Base-by-base conservation (phyloP, 2,113 vertebrate genomes). In the Xiphophorus maculatus region DNA sequence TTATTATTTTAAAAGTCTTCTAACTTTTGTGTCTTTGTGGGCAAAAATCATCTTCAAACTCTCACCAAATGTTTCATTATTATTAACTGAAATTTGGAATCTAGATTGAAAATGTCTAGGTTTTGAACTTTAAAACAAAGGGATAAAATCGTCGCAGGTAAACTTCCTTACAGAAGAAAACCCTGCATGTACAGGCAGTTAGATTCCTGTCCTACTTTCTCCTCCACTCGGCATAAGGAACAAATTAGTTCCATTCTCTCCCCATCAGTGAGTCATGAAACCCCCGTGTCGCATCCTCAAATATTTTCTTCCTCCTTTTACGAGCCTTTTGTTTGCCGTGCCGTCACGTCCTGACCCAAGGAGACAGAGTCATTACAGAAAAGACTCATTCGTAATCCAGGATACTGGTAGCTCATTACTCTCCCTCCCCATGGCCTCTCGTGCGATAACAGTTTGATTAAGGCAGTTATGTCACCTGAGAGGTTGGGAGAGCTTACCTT, bases 401-500 rank as follows among this genome's bases (percentile, higher is more conserved):
- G 85, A 88, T 93, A 91, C 89, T 91, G 90, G 88, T 87, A 88
- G 87, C 90, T 90, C 85, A 91, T 92, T 91, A 90, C 81, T 82
- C 81, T 44, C 70, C 68, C 73, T 89, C 90, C 91, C 83, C 70
- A 66, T 73, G 86, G 88, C 89, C 86, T 90, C 82, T 37, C 79
- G 84, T 42, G 44, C 81, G 89, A 93, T 93, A 90, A 89, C 83
- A 81, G 84, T 92, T 91, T 93, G 92, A 94, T 93, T 93, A 92
- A 91, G 83, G 74, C 88, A 65, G 91, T 92, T 91, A 87, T 92
- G 87, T 93, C 89, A 87, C 87, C 72, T 72, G 86, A 88, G 90
- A 89, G 73, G 63, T 77, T 77, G 84, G 86, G 87, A 90, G 88
- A 91, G 83, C 71, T 65, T 83, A 85, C 87, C 91, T 91, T 93